Evolutionary conservation across 2,797 vertebrate species (phyloP).

Genomic region (Amblyopsis hoosieri): DNA sequence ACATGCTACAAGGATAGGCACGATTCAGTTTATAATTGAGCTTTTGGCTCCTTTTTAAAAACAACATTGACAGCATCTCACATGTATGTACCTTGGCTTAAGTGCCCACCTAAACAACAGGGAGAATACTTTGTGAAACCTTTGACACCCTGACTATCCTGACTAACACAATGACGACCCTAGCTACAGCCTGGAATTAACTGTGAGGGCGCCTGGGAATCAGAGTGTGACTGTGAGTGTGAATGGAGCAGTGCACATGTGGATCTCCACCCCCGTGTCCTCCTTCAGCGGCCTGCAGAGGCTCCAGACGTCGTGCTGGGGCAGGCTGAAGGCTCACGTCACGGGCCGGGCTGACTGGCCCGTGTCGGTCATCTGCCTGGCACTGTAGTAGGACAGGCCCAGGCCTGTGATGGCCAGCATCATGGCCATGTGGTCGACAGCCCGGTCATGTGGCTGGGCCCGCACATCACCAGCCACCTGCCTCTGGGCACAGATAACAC

Average conservation of each 20-base stretch:
- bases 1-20: constrained; percentile 1
- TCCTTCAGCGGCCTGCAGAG: constrained; percentile 21
- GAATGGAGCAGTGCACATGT: constrained; percentile 37
- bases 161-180: constrained; percentile 26
- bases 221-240: constrained; percentile 30
- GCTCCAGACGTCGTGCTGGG: background rate
- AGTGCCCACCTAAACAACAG: constrained; percentile 16
- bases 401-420: constrained; percentile 91
- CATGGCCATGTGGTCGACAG: constrained; percentile 86
- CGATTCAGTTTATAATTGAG: constrained; percentile 23
- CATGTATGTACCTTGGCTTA: constrained; percentile 41
- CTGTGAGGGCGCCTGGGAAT: constrained; percentile 37
- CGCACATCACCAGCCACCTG: constrained; percentile 87
- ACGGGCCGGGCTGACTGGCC: constrained; percentile 63
- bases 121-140: background rate
- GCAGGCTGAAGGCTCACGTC: constrained; percentile 32
- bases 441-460: constrained; percentile 80
- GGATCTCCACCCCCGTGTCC: constrained; percentile 18
- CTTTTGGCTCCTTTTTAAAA: constrained; percentile 11
- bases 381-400: constrained; percentile 90
- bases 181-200: constrained; percentile 29
- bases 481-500: constrained; percentile 73
- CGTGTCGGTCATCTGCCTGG: constrained; percentile 85
- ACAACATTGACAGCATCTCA: constrained; percentile 40
- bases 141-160: constrained; percentile 17